Evolutionary conservation across 2,113 vertebrate genomes (phyloP).

Genomic region (Chinchilla lanigera): DNA sequence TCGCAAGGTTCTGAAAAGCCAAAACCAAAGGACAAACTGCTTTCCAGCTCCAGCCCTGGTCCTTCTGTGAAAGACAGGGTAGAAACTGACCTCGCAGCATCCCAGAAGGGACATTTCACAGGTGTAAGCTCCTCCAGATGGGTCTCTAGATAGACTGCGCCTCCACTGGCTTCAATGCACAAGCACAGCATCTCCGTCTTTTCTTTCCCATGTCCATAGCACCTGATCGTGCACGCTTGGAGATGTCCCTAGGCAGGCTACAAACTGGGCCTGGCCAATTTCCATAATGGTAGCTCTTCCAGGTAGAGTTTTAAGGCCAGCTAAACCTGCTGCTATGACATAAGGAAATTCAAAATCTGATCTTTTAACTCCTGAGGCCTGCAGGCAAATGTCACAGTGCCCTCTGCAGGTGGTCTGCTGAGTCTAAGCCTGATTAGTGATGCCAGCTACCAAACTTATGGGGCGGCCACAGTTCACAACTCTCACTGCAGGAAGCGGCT

Average conservation of each 20-base stretch:
- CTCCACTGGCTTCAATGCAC: not conserved
- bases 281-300: not conserved
- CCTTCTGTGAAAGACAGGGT: not conserved
- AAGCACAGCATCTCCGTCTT: not conserved
- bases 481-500: not conserved
- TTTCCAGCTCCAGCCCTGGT: not conserved
- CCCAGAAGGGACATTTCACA: not conserved
- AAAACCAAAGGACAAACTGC: conserved; percentile 61
- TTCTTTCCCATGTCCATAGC: not conserved
- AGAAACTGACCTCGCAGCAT: conserved; percentile 39
- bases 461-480: not conserved
- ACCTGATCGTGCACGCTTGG: fast-evolving
- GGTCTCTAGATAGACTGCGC: not conserved
- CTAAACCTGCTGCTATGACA: not conserved
- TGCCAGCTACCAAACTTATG: not conserved
- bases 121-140: not conserved
- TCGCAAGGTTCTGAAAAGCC: conserved; percentile 13
- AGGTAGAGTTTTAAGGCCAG: not conserved
- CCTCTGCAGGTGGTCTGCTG: not conserved
- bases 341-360: not conserved
- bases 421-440: not conserved
- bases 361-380: not conserved
- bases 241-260: not conserved
- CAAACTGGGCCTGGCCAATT: not conserved
- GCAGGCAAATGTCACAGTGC: not conserved